Conservation (phyloP, 1,140 invertebrate genomes). For the Sitophilus oryzae region DNA sequence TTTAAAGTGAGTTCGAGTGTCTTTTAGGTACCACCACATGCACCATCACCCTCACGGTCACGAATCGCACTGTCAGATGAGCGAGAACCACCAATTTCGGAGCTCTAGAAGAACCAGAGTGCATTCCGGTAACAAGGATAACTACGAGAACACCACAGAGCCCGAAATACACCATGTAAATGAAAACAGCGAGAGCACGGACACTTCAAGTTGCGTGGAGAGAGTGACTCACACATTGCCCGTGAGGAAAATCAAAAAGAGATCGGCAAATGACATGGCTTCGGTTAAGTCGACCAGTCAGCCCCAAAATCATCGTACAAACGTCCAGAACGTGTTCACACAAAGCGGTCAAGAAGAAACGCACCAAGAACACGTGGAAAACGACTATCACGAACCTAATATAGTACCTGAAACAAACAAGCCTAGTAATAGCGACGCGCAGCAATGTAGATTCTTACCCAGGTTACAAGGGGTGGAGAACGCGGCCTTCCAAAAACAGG, state of each 20-base stretch:
- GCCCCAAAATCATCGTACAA: conserved; percentile 36
- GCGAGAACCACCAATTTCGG: conserved; percentile 35
- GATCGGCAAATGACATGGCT: conserved; percentile 43
- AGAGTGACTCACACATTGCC: conserved; percentile 48
- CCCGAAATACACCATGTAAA: conserved; percentile 41
- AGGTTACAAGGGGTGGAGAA: conserved; percentile 59
- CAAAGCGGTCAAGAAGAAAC: conserved; percentile 27
- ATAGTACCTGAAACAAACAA: conserved; percentile 25
- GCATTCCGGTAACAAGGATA: conserved; percentile 39
- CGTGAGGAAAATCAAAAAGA: conserved; percentile 49
- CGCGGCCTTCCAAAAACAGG: conserved; percentile 57
- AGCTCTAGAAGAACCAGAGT: conserved; percentile 25
- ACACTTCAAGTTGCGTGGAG: conserved; percentile 44
- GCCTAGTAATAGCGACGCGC: conserved; percentile 22
- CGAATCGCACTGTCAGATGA: conserved; percentile 43
- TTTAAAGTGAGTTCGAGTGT: background rate
- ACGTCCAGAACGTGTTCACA: conserved; percentile 47
- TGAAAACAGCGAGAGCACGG: conserved; percentile 42
- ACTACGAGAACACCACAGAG: conserved; percentile 44
- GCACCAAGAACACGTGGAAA: conserved; percentile 31
- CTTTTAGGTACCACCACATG: conserved; percentile 37
- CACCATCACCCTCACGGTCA: conserved; percentile 41
- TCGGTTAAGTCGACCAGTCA: conserved; percentile 44
- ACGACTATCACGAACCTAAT: conserved; percentile 38
- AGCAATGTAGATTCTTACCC: conserved; percentile 41